Evolutionary conservation across 2,888 invertebrate genomes (phyloP).

Genomic region (Eupithecia inturbata): DNA sequence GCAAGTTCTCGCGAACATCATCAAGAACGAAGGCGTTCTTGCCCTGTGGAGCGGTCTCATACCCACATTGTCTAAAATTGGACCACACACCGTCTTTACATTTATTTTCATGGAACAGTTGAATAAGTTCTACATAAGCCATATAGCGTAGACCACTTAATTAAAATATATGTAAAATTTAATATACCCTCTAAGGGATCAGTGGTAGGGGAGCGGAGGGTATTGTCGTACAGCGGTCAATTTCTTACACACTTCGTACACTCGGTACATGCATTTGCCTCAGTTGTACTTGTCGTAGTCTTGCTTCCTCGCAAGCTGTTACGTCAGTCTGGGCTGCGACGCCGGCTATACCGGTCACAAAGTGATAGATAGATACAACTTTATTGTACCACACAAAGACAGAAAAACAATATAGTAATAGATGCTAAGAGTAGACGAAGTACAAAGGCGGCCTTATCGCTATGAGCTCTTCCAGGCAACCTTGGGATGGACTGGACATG

Average conservation of each 20-base stretch:
- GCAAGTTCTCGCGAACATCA: conserved; percentile 90
- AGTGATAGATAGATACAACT: no score
- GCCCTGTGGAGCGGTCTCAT: conserved; percentile 98
- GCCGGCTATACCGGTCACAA: neutral
- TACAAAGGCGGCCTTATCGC: no score
- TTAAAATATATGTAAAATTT: conserved; percentile 22
- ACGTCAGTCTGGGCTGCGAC: neutral
- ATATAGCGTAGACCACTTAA: conserved; percentile 39
- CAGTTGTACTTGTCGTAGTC: no score
- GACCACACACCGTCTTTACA: conserved; percentile 98
- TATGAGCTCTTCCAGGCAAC: no score
- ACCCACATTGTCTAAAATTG: conserved; percentile 96
- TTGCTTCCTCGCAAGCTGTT: neutral
- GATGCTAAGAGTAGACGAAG: no score
- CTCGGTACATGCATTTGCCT: no score
- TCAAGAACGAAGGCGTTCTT: conserved; percentile 94
- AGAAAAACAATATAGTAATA: no score
- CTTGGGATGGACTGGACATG: no score
- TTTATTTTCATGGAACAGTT: conserved; percentile 98
- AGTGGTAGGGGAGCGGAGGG: no score
- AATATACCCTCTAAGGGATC: neutral
- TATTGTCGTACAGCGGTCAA: no score
- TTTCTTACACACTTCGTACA: no score
- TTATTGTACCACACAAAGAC: no score
- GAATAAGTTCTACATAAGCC: conserved; percentile 79